Evolutionary conservation across 2,113 vertebrate species (phyloP), one percentile per base, ranked within the genome.

Genomic region (Nettapus auritus): DNA sequence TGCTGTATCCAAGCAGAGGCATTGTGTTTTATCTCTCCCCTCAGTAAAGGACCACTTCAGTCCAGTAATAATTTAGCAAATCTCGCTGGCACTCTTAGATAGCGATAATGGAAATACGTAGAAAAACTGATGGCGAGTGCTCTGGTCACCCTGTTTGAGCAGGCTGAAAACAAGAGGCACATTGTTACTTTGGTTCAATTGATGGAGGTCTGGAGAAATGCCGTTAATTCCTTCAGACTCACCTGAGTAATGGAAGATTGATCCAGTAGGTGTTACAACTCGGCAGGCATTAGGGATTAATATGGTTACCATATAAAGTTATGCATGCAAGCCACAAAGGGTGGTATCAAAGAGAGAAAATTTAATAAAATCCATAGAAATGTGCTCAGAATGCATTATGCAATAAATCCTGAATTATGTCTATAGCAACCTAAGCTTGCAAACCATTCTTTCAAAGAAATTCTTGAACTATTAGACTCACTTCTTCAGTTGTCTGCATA

Each of bases 401-500:
- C 1, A 2, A 22, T 44, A 10, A 13, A 40, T 52, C 36, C 59
- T 52, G 11, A 50, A 8, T 59, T 52, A 3, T 36, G 36, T 33
- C 33, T n/a, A 5, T 20, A 89, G 52, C 69, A 91, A 73, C 48
- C 80, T 62, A 95, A 73, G 56, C 76, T 93, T 52, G 48, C 74
- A 92, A 71, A 29, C 42, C 26, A 22, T 60, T 42, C 64, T 89
- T 63, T 63, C 46, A 69, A 59, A 73, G 88, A 84, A 74, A 59
- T 70, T n/a, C 80, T 66, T 42, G 20, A 33, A 53, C 15, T 42
- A 53, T 17, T 63, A 42, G 66, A 23, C 18, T 3, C 52, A n/a
- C 34, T 86, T 42, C 79, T 66, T 66, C 73, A 31, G 11, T 88
- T 69, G n/a, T 66, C 83, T 94, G 95, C 96, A 95, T 86, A 88